A percentile compares a stretch with the other conserved stretches of the same genome.
phyloP scores from a whole-genome alignment of 2,113 vertebrate genomes.

The Panthera tigris region DNA sequence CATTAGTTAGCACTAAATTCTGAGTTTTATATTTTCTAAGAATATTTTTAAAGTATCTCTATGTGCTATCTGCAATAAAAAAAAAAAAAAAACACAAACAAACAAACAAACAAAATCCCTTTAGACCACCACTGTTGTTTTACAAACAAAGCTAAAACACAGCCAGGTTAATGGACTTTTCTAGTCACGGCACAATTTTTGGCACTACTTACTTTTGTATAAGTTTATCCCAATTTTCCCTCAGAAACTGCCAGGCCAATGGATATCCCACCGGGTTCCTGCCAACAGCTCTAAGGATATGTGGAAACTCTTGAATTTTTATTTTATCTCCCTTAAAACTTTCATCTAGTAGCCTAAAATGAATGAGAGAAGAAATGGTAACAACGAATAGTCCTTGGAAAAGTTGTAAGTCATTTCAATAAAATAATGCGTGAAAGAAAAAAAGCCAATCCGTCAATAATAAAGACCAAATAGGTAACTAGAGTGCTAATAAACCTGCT shows the following conservation, averaged over 20 bases:
- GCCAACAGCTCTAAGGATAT: slow-evolving; percentile 83
- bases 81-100: background rate
- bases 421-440: background rate
- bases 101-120: background rate
- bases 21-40: background rate
- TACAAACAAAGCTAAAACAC: background rate
- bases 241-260: slow-evolving; percentile 91
- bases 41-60: background rate
- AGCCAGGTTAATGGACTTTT: background rate
- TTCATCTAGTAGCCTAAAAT: slow-evolving; percentile 91
- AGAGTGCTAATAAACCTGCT: background rate
- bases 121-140: background rate
- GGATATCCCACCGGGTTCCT: slow-evolving; percentile 88
- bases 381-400: background rate
- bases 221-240: slow-evolving; percentile 89
- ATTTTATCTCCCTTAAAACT: slow-evolving; percentile 89
- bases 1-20: background rate
- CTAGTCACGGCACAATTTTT: background rate
- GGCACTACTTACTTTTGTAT: slow-evolving; percentile 90
- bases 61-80: background rate
- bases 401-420: background rate
- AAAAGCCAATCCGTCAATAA: background rate
- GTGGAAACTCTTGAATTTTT: slow-evolving; percentile 92
- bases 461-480: background rate
- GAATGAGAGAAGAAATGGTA: slow-evolving; percentile 43